Evolutionary conservation across 2,113 vertebrate species (phyloP).

Genomic region (Petroica traversi): DNA sequence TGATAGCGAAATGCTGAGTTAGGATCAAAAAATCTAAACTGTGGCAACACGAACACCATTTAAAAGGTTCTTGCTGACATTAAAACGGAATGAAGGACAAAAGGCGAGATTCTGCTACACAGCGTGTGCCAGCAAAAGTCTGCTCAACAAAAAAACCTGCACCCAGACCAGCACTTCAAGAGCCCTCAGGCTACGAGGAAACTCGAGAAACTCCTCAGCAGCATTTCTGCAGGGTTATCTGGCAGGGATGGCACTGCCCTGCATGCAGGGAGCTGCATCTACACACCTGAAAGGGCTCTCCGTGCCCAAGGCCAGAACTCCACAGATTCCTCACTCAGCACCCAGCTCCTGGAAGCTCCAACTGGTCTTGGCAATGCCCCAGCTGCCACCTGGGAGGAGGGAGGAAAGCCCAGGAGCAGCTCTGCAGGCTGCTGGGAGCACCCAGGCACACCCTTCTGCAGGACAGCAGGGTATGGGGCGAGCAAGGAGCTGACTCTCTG

Average conservation of each 20-base stretch:
- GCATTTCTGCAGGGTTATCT: neutral
- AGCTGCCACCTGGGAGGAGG: no score
- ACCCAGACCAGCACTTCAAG: neutral
- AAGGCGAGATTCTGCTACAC: neutral
- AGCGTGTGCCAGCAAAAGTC: neutral
- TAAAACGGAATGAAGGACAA: neutral
- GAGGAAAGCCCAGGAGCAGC: neutral
- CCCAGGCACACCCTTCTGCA: neutral
- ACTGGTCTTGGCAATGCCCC: rapidly evolving
- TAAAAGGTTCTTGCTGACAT: neutral
- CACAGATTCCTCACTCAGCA: neutral
- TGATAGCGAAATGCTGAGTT: neutral
- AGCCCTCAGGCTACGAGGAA: rapidly evolving
- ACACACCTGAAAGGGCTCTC: neutral
- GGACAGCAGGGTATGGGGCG: rapidly evolving
- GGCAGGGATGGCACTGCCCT: rapidly evolving
- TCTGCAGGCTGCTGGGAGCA: neutral
- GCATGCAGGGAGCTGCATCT: neutral
- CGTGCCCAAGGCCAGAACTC: neutral
- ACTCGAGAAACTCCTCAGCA: neutral
- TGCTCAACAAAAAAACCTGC: neutral
- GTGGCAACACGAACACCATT: neutral
- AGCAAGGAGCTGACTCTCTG: neutral
- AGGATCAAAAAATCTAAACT: neutral
- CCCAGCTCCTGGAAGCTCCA: neutral